These are phyloP conservation scores for Isichthys henryi DNA, from an alignment of 2,113 vertebrate species.

Conservation along the genomic window DNA sequence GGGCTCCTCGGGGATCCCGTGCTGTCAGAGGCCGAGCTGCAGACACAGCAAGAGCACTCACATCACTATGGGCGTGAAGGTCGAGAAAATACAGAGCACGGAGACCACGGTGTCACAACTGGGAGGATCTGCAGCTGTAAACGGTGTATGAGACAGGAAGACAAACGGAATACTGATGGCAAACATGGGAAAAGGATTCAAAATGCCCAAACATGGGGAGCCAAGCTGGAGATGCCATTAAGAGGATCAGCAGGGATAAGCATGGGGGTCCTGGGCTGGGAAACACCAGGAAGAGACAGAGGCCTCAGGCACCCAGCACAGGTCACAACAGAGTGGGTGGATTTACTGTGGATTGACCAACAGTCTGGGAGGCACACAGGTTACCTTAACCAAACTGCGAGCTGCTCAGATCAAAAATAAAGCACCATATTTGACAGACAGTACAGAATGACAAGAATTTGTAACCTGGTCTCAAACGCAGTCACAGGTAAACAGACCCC, in stretches of 20 bases:
- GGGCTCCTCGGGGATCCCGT: conserved; percentile 54
- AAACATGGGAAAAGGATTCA: background rate
- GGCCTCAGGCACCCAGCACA: background rate
- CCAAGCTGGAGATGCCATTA: background rate
- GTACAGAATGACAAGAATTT: conserved; percentile 42
- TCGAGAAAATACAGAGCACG: background rate
- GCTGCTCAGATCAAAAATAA: background rate
- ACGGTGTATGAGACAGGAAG: background rate
- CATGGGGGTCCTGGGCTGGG: background rate
- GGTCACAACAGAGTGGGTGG: background rate
- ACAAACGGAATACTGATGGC: background rate
- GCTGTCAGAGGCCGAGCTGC: conserved; percentile 61
- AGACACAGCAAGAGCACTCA: background rate
- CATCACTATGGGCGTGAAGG: background rate
- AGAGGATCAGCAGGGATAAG: background rate
- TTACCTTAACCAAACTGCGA: background rate
- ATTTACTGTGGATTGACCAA: background rate
- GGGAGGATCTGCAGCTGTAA: background rate
- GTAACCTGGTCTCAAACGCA: conserved; percentile 28
- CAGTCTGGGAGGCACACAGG: background rate
- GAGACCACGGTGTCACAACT: background rate
- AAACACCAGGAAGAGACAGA: background rate
- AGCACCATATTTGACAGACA: conserved; percentile 2
- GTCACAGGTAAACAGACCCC: conserved; percentile 26
- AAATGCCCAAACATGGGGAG: background rate